A percentile compares a stretch with the other conserved stretches of the same genome.
phyloP scores from a whole-genome alignment of 2,113 vertebrate species.

The Orthochromis indermauri region DNA sequence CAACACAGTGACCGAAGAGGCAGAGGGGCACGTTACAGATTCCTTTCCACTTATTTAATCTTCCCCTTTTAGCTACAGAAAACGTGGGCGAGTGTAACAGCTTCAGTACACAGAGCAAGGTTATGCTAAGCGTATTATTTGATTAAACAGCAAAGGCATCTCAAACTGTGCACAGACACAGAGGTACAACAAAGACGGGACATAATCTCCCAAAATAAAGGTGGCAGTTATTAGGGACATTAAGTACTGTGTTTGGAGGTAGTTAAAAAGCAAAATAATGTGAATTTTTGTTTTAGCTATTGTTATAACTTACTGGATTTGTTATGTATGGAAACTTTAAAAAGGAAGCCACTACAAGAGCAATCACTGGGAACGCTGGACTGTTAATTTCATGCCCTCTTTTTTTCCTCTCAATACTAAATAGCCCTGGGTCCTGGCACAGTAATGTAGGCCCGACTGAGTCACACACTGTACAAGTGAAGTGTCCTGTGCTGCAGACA shows the following conservation, averaged over 20 bases:
- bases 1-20: constrained; percentile 27
- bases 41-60: constrained; percentile 29
- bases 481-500: constrained; percentile 36
- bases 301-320: neutral
- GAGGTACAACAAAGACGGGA: neutral
- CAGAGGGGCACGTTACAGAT: constrained; percentile 8
- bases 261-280: neutral
- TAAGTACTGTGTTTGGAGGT: too few relatives aligned
- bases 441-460: neutral
- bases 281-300: neutral
- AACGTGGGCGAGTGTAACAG: neutral
- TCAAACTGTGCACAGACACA: neutral
- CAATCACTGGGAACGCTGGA: neutral
- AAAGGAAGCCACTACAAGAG: neutral
- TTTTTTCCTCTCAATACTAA: neutral
- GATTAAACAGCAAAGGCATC: neutral
- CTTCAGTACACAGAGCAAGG: neutral
- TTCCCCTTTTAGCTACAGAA: neutral
- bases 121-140: neutral
- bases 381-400: neutral
- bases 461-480: constrained; percentile 25
- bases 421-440: neutral
- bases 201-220: neutral
- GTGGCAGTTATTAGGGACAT: neutral
- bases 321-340: neutral